A percentile compares a stretch with the other conserved stretches of the same genome.
phyloP scores from a whole-genome alignment of 2,113 vertebrate genomes.

The Noctilio leporinus region DNA sequence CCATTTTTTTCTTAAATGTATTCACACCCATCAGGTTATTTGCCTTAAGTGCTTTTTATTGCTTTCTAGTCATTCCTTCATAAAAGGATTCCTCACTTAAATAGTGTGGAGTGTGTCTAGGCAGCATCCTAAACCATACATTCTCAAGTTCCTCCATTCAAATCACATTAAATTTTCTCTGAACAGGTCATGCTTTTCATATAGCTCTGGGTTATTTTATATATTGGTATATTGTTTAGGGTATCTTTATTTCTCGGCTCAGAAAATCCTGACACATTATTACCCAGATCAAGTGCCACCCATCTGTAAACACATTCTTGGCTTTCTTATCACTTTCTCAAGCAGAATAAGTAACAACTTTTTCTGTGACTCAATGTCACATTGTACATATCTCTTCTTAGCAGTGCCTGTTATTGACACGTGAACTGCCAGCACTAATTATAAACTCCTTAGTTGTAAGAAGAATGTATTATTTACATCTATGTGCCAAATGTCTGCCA shows the following conservation, averaged over 20 bases:
- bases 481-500: background rate
- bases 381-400: background rate
- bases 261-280: background rate
- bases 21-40: background rate
- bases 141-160: background rate
- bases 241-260: background rate
- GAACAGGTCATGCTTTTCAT: background rate
- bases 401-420: background rate
- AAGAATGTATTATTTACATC: background rate
- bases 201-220: background rate
- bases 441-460: background rate
- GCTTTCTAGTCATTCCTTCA: background rate
- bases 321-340: background rate
- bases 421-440: background rate
- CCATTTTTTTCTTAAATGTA: conserved; percentile 20
- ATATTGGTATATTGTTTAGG: background rate
- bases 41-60: background rate
- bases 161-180: background rate
- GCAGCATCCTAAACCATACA: background rate
- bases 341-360: background rate
- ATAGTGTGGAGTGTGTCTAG: background rate
- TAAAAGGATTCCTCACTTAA: background rate
- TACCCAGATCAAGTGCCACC: background rate
- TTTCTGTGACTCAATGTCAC: background rate
- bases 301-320: background rate